Percentiles rank a stretch among this genome's conserved stretches.
Conservation (phyloP, 64 coral and sea anemone species). For the Montipora cactus region DNA sequence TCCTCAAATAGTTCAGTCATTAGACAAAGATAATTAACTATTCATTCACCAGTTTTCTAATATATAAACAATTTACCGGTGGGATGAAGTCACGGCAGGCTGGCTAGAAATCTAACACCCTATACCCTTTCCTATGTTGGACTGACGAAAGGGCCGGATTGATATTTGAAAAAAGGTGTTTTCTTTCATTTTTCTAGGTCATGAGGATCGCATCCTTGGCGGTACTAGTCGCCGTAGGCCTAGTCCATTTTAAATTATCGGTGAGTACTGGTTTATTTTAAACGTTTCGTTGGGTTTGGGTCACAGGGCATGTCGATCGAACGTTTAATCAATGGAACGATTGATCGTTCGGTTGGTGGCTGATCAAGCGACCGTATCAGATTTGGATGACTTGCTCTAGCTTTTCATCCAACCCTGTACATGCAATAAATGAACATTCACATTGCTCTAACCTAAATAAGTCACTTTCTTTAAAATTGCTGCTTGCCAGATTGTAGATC, state of each 20-base stretch:
- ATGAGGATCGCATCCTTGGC: conserved; percentile 96
- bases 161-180: conserved; percentile 64
- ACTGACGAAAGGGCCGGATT: conserved; percentile 40
- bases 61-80: conserved; percentile 98
- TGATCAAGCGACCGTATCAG: conserved; percentile 50
- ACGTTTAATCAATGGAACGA: conserved; percentile 61
- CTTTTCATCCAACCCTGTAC: neutral
- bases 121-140: conserved; percentile 48
- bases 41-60: conserved; percentile 97
- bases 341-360: conserved; percentile 59
- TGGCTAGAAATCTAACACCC: conserved; percentile 53
- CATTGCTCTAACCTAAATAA: neutral
- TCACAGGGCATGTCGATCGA: conserved; percentile 50
- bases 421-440: neutral
- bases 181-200: conserved; percentile 86
- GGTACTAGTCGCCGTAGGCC: conserved; percentile 89
- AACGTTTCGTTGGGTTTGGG: conserved; percentile 25
- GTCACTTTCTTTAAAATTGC: neutral
- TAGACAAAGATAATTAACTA: conserved; percentile 93
- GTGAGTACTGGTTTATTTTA: conserved; percentile 65
- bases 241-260: conserved; percentile 87
- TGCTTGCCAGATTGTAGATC: neutral
- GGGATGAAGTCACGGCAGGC: conserved; percentile 91
- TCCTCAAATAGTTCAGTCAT: conserved; percentile 91
- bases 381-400: conserved; percentile 41